Conservation (phyloP, 2,888 invertebrate genomes). For the Steinernema hermaphroditum region DNA sequence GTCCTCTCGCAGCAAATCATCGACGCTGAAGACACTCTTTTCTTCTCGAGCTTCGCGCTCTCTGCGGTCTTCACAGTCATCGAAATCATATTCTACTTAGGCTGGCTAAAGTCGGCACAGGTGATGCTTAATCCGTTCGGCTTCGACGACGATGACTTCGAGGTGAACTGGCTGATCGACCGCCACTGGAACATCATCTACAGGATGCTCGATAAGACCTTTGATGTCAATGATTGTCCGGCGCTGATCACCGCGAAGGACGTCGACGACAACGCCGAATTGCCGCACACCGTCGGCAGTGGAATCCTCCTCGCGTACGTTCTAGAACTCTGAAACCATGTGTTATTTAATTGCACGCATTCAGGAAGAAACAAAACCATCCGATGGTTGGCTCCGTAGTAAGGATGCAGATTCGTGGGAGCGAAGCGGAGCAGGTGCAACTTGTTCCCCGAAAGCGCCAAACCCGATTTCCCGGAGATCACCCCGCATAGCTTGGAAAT, state of each 20-base stretch:
- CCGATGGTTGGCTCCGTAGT: constrained; percentile 24
- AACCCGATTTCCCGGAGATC: too few relatives aligned
- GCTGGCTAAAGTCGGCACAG: constrained; percentile 43
- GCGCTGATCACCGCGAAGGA: neutral
- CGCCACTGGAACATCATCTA: constrained; percentile 7
- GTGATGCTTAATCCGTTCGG: constrained; percentile 51
- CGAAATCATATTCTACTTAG: constrained; percentile 37
- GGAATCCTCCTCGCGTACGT: neutral
- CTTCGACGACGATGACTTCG: constrained; percentile 49
- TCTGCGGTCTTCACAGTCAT: constrained; percentile 41
- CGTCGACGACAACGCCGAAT: neutral
- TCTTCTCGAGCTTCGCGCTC: constrained; percentile 35
- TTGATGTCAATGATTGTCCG: neutral
- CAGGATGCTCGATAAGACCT: neutral
- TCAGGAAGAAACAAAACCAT: neutral
- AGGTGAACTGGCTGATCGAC: constrained; percentile 34
- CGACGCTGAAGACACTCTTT: neutral
- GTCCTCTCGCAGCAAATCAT: neutral
- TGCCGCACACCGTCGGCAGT: constrained; percentile 10
- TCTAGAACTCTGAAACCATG: neutral
- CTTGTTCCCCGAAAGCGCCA: too few relatives aligned
- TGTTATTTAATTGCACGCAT: neutral
- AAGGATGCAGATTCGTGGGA: neutral
- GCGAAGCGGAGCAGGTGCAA: neutral
- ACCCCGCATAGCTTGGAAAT: too few relatives aligned